A percentile compares a stretch with the other conserved stretches of the same genome.
Evolutionary conservation across 2,113 vertebrate species (phyloP).

Genomic region (Macrotus californicus): DNA sequence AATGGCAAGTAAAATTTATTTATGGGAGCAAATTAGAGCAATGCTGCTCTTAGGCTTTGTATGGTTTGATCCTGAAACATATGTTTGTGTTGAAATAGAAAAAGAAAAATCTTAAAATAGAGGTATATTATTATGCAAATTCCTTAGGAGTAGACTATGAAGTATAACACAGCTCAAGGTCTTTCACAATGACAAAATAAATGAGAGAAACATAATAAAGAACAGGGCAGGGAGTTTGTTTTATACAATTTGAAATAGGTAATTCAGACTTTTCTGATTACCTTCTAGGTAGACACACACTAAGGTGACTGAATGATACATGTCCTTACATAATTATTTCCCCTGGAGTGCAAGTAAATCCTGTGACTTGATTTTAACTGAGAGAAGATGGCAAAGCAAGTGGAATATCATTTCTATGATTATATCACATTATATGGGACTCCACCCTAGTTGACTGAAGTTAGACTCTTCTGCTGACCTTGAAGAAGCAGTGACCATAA

Average conservation of each 20-base stretch:
- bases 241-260: neutral
- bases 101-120: constrained; percentile 41
- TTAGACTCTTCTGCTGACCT: neutral
- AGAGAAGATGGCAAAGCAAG: neutral
- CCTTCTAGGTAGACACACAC: neutral
- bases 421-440: too few relatives aligned
- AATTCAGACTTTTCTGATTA: neutral
- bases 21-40: constrained; percentile 39
- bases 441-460: neutral
- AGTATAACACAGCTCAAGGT: neutral
- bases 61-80: constrained; percentile 41
- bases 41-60: constrained; percentile 24
- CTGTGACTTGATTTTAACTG: neutral
- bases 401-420: neutral
- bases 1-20: constrained; percentile 37
- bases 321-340: neutral
- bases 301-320: neutral
- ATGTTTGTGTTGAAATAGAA: constrained; percentile 27
- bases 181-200: constrained; percentile 8
- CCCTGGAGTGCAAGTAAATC: neutral
- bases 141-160: neutral
- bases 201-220: neutral
- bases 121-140: constrained; percentile 58
- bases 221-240: neutral
- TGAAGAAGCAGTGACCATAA: neutral